Evolutionary conservation across 2,888 invertebrate species (phyloP).

Genomic region (Ornithoptera priamus): DNA sequence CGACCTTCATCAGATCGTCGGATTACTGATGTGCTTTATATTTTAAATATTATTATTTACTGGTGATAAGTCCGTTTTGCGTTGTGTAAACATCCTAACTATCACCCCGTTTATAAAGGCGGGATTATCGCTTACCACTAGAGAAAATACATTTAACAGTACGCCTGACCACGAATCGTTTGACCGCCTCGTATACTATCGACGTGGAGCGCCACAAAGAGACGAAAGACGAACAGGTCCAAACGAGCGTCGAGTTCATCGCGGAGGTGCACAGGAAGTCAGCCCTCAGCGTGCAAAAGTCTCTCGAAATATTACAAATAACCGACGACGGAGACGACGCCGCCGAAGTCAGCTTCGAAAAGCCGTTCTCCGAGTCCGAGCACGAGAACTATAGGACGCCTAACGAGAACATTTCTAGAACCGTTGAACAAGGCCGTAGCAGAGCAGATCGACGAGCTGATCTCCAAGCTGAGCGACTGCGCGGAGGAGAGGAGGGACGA

Average conservation of each 20-base stretch:
- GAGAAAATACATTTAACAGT: background rate
- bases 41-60: too few species aligned
- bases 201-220: conserved; percentile 40
- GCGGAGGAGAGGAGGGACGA: conserved; percentile 41
- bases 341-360: conserved; percentile 64
- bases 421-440: conserved; percentile 62
- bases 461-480: conserved; percentile 63
- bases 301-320: conserved; percentile 61
- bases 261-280: conserved; percentile 41
- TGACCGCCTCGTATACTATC: conserved; percentile 41
- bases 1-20: too few species aligned
- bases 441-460: conserved; percentile 69
- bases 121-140: too few species aligned
- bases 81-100: too few species aligned
- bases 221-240: conserved; percentile 53
- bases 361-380: conserved; percentile 55
- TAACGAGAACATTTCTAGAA: conserved; percentile 60
- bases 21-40: too few species aligned
- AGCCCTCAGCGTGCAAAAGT: conserved; percentile 51
- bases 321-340: conserved; percentile 47
- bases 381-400: conserved; percentile 65
- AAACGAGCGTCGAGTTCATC: conserved; percentile 45
- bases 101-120: too few species aligned
- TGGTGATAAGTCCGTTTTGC: too few species aligned
- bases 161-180: conserved; percentile 39